Conservation (phyloP, 2,797 vertebrate species). For the Coluber constrictor region DNA sequence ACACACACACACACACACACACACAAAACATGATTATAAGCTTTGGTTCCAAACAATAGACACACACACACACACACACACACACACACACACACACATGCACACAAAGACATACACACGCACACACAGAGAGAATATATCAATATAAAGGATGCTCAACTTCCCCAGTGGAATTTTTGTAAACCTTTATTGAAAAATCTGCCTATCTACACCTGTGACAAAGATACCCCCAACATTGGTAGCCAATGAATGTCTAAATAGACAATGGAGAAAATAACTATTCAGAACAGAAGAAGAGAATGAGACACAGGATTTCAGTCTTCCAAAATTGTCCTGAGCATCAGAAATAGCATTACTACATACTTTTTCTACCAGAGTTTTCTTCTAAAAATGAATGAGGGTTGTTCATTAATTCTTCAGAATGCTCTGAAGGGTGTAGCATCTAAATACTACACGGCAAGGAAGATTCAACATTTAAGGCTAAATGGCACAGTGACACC, state of each 20-base stretch:
- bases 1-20: too few species aligned
- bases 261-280: background rate
- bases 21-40: too few species aligned
- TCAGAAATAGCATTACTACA: background rate
- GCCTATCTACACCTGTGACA: background rate
- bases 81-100: too few species aligned
- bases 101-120: too few species aligned
- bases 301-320: background rate
- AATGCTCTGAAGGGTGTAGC: background rate
- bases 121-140: background rate
- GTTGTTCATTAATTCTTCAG: background rate
- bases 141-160: background rate
- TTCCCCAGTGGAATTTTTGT: background rate
- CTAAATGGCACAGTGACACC: background rate
- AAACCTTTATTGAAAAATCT: background rate
- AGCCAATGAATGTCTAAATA: background rate
- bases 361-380: background rate
- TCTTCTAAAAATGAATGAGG: background rate
- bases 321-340: background rate
- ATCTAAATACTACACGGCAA: background rate
- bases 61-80: too few species aligned
- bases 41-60: too few species aligned
- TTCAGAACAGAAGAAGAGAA: background rate
- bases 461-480: background rate
- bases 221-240: background rate